Base-by-base conservation (phyloP, 2,113 vertebrate genomes). In the Caranx ignobilis region DNA sequence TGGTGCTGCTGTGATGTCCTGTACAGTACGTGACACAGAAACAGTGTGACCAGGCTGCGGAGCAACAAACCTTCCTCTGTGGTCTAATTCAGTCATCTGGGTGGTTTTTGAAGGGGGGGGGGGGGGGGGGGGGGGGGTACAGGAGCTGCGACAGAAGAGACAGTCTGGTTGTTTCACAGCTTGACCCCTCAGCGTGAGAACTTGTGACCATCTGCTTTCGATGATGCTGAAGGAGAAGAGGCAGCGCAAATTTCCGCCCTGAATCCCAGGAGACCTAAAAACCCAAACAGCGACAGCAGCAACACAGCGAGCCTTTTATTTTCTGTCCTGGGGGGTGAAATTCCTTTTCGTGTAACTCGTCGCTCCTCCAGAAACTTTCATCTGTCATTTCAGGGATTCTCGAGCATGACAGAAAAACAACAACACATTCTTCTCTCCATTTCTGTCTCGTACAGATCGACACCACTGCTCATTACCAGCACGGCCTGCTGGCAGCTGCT, bases 161-260 rank as follows among this genome's bases (percentile, higher is more conserved):
- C 37, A 4, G 5, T 55, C 1, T 19, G 8, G 31, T 32, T 0
- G 5, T 67, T 78, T 75, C 65, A 61, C 56, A 57, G 8, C 12
- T 12, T 26, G 18, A 32, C 43, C 43, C 6, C 11, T 56, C 41
- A 66, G 39, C 77, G 1, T 73, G 61, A 63, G 81, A 82, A 77
- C 64, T 19, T 47, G 34, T 50, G 59, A 72, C 72, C 86, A 67
- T 90, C 82, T 85, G 84, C 16, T 79, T 83, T 61, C 75, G 34
- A 83, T 80, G 76, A 41, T 12, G 11, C 67, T 16, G n/a, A 39
- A 12, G 57, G 26, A 39, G 68, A 62, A 35, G 68, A 62, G 31
- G 18, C 59, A 35, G 18, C 59, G 32, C 67, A 87, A 73, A 87
- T 82, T 83, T 83, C 79, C 54, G 37, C 21, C 54, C 37, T 12